Base-by-base conservation (phyloP, 92 coral and sea anemone species). In the Zoanthus gigantus region DNA sequence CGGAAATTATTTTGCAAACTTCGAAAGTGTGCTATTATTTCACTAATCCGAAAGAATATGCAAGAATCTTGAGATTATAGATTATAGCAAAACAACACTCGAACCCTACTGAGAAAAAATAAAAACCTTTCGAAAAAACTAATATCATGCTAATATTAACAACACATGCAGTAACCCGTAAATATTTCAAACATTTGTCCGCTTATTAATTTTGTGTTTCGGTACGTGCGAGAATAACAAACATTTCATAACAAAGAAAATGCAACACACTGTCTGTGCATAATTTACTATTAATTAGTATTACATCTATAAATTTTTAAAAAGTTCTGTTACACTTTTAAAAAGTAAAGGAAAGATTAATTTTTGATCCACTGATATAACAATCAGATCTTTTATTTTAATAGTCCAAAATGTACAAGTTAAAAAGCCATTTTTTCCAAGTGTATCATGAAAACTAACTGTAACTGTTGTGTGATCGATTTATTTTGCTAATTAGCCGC, bases 401-500 rank as follows among this genome's bases (percentile, higher is more conserved):
- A 37, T 57, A 18, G 18, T 11, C 11, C 6, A 79, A 65, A 63
- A n/a, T 7, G 8, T 63, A 9, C 29, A n/a, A 0, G 7, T 3
- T 3, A 7, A 9, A 18, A 63, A 63, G 10, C 10, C 30, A 10
- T 17, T n/a, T 63, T 63, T 28, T 63, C n/a, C 28, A 4, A 63
- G n/a, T 14, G 69, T 0, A n/a, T 9, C 69, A 63, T 17, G 29
- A 17, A 17, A 9, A 63, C 9, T 23, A 23, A 23, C 5, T 14
- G 10, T 29, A 69, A 30, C 46, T 65, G n/a, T 65, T 32, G 47
- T 23, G 53, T 46, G 53, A 31, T 3, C 65, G 47, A 37, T 63
- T 80, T 63, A 65, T 57, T 61, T 80, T 81, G 76, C 13, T 28
- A 81, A 81, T 66, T 65, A 48, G 85, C 14, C 73, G 53, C 74